Evolutionary conservation across 2,113 vertebrate genomes (phyloP).

Genomic region (Alces alces): DNA sequence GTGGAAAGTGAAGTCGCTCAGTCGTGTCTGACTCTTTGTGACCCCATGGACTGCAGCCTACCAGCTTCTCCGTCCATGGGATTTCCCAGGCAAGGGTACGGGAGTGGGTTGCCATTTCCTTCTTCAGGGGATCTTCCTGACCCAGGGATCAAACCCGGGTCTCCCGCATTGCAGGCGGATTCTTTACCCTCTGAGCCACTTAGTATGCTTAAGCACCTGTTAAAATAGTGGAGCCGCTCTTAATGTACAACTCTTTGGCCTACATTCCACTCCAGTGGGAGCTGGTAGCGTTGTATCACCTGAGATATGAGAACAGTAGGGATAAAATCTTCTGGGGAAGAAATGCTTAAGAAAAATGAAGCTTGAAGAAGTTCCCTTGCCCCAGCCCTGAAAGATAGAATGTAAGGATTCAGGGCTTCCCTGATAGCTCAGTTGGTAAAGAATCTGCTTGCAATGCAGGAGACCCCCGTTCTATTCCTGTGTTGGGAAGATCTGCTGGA

Average conservation of each 20-base stretch:
- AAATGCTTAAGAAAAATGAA: neutral
- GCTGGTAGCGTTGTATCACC: neutral
- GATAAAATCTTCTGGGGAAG: neutral
- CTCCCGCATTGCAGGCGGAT: too few relatives aligned
- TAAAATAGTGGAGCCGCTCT: neutral
- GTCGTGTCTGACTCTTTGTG: too few relatives aligned
- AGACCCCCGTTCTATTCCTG: neutral
- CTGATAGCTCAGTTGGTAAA: neutral
- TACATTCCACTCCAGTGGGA: neutral
- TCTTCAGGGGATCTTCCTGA: too few relatives aligned
- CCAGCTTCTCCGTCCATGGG: too few relatives aligned
- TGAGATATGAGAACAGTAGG: neutral
- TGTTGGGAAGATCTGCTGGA: neutral
- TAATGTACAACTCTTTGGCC: accelerated
- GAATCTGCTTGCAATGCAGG: neutral
- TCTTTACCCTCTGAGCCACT: too few relatives aligned
- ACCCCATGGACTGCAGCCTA: too few relatives aligned
- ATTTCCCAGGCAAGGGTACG: too few relatives aligned
- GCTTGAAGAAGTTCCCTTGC: neutral
- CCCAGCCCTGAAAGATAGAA: neutral
- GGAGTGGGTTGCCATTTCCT: too few relatives aligned
- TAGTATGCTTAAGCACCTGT: neutral
- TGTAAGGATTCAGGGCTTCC: neutral
- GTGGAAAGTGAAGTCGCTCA: too few relatives aligned
- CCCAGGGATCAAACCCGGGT: too few relatives aligned